Base-by-base conservation (phyloP, 2,888 invertebrate genomes). In the Drosophila mayaguana region DNA sequence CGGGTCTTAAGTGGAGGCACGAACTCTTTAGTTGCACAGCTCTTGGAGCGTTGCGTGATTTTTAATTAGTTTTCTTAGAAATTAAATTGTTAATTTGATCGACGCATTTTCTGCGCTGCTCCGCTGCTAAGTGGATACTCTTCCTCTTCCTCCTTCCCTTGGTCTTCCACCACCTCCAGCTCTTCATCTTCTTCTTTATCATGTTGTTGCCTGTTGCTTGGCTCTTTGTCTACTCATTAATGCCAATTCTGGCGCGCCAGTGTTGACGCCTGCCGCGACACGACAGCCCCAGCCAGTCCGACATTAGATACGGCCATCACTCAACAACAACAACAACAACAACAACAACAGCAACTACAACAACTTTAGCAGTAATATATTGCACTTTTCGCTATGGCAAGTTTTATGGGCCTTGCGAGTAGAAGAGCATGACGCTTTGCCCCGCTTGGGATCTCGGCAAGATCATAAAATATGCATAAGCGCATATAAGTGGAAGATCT, bases 51-150 rank as follows among this genome's bases (percentile, higher is more conserved):
- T 78, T 80, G 85, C 74, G 77, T 89, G 90, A 80, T 90, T 90
- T 91, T 90, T 91, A 91, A 92, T 91, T 91, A 91, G 89, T 90
- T 91, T 91, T 90, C 91, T 88, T 80, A 90, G 90, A 91, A 92
- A 92, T 92, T 88, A 91, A 91, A 88, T 91, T 91, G 88, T 90
- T 91, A 90, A 91, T 90, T 90, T 90, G 88, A 81, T 83, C 90
- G 90, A 89, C 86, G 84, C 87, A 83, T 82, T 90, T 81, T 74
- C 89, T 73, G 73, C 85, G 71, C 78, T 69, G 71, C 54, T 63
- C 69, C 66, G 75, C 78, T 76, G 83, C 76, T 86, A 88, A 88
- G 88, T 85, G 88, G 82, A 63, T 78, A 64, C 69, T 77, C 72
- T 63, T 65, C 61, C 55, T 38, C 22, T 20, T 65, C 25, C 42